Evolutionary conservation across 2,797 vertebrate genomes (phyloP), one percentile per base, ranked within the genome.

Genomic region (Rhynchonycteris naso): DNA sequence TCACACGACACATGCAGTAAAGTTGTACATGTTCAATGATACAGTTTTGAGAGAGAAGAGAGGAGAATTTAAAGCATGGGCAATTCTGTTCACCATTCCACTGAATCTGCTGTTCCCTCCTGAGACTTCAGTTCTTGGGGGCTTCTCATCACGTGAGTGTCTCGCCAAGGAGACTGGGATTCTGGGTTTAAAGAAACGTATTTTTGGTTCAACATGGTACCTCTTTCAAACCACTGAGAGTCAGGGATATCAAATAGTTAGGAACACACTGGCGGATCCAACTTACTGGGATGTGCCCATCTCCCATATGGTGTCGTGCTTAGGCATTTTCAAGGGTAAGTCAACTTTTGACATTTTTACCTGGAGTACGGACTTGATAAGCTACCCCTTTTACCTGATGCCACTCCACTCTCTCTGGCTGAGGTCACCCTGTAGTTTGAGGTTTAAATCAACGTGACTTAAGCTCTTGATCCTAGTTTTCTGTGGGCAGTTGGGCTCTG

Each of bases 121-220:
- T 14, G 4, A 75, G 33, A 30, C 28, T 10, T 38, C 10, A 2
- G 11, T 61, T 69, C 12, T 50, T 21, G 47, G 18, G 24, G 24
- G 18, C 52, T 75, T 84, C 72, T 35, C 7, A 5, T 30, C 0
- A 0, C 59, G 28, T 26, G 33, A 80, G 10, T 0, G 7, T 58
- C 69, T 93, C 3, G 65, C 69, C 58, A 33, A 0, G 2, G 11
- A 66, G 26, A 83, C 38, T 47, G 35, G 38, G 66, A 79, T 52
- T 72, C 84, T 65, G 19, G 22, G 28, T 61, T 84, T 79, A 59
- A 84, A 94, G 58, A 68, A 26, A 21, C 84, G 14, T 59, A 9
- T 68, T 76, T 83, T 71, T 85, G 22, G 35, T 83, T 78, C 38
- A 30, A 6, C 18, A 47, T 22, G 30, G 33, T 52, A 56, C 47